These are phyloP conservation scores for Xanthostigma xanthostigma DNA, from an alignment of 2,888 invertebrate species.

Conservation along the genomic window DNA sequence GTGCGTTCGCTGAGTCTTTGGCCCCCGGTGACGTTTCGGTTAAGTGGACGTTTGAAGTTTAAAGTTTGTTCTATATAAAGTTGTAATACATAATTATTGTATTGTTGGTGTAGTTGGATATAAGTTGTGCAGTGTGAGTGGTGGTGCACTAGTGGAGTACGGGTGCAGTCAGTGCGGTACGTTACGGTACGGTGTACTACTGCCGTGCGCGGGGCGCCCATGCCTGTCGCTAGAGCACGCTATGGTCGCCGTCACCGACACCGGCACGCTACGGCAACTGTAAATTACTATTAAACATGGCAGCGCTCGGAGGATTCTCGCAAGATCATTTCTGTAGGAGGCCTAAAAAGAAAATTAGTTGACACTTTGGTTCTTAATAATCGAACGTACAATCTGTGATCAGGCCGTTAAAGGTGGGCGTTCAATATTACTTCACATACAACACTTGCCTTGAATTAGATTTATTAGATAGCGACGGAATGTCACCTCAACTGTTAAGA, in stretches of 20 bases:
- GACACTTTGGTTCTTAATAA: slow-evolving; percentile 15
- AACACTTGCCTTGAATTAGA: background rate
- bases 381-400: slow-evolving; percentile 5
- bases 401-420: slow-evolving; percentile 28
- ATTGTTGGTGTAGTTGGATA: background rate
- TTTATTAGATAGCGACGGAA: no score
- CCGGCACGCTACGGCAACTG: slow-evolving; percentile 8
- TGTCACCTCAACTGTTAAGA: no score
- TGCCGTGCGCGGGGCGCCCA: slow-evolving; percentile 20
- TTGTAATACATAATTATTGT: background rate
- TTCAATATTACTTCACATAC: slow-evolving; percentile 6
- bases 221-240: slow-evolving; percentile 23
- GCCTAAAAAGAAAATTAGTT: slow-evolving; percentile 39
- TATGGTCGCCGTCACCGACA: slow-evolving; percentile 20
- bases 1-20: background rate
- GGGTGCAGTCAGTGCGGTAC: slow-evolving; percentile 19
- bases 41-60: background rate
- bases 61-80: no score
- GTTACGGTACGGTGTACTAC: slow-evolving; percentile 26
- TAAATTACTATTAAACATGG: slow-evolving; percentile 30
- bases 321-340: slow-evolving; percentile 34
- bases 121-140: slow-evolving; percentile 9
- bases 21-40: slow-evolving; percentile 1
- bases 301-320: slow-evolving; percentile 31
- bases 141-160: slow-evolving; percentile 19